These are phyloP conservation scores for Euplexia lucipara DNA, from an alignment of 2,888 invertebrate genomes.

Conservation along the genomic window DNA sequence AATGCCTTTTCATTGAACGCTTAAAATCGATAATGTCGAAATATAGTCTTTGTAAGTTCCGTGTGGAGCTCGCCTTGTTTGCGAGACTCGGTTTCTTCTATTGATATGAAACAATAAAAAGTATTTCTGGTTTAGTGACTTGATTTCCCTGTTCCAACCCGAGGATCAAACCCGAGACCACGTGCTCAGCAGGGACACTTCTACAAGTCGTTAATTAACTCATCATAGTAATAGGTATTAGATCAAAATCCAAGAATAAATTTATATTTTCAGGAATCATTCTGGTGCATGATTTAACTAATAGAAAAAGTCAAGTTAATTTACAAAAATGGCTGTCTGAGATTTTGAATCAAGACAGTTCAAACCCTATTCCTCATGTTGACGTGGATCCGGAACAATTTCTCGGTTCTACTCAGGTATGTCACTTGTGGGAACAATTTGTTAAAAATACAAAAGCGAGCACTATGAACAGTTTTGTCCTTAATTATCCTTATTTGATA, in stretches of 20 bases:
- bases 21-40: constrained; percentile 30
- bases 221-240: not conserved
- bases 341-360: constrained; percentile 94
- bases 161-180: no score
- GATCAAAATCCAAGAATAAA: not conserved
- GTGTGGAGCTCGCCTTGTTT: constrained; percentile 25
- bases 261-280: constrained; percentile 93
- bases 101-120: constrained; percentile 6
- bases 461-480: no score
- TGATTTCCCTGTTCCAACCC: no score
- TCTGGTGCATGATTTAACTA: constrained; percentile 98
- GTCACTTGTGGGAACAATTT: not conserved
- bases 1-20: constrained; percentile 1
- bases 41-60: constrained; percentile 37
- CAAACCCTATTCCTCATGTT: constrained; percentile 88
- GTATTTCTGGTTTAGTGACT: not conserved
- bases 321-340: constrained; percentile 98
- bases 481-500: not conserved
- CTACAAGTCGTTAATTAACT: no score
- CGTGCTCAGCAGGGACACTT: no score
- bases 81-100: constrained; percentile 4
- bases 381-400: constrained; percentile 97
- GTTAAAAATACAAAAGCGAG: no score
- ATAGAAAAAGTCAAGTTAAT: constrained; percentile 98
- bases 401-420: constrained; percentile 94